Evolutionary conservation across 2,113 vertebrate species (phyloP).

Genomic region (Oophaga pumilio): DNA sequence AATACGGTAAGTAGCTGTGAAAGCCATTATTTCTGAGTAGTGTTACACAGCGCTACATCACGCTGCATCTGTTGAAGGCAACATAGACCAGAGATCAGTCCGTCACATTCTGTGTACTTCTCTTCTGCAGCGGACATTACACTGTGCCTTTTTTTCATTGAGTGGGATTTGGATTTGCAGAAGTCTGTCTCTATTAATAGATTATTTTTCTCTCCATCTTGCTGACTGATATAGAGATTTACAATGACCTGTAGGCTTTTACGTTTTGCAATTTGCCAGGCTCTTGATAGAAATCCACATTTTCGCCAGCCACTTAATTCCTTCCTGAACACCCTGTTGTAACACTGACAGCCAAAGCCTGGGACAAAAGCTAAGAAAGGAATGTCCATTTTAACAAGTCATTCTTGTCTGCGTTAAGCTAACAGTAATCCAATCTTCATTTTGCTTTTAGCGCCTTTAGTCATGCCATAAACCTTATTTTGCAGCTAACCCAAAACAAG

Average conservation of each 20-base stretch:
- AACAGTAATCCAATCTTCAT: slow-evolving; percentile 60
- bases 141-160: slow-evolving; percentile 9
- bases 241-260: slow-evolving; percentile 68
- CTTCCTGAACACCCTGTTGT: slow-evolving; percentile 63
- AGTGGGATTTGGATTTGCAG: slow-evolving; percentile 59
- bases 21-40: not conserved
- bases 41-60: not conserved
- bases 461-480: slow-evolving; percentile 60
- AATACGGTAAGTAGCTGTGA: not conserved
- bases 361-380: slow-evolving; percentile 62
- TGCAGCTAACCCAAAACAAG: slow-evolving; percentile 59
- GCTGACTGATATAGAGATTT: slow-evolving; percentile 71
- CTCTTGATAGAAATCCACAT: slow-evolving; percentile 67
- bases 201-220: slow-evolving; percentile 53
- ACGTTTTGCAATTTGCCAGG: slow-evolving; percentile 67
- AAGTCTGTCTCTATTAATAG: slow-evolving; percentile 63
- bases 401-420: slow-evolving; percentile 50
- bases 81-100: not conserved
- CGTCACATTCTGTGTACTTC: not conserved
- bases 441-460: slow-evolving; percentile 60
- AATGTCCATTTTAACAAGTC: slow-evolving; percentile 54
- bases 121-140: not conserved
- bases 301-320: slow-evolving; percentile 69
- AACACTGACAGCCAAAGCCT: slow-evolving; percentile 63
- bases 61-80: not conserved